These are phyloP conservation scores for Sigmodon hispidus DNA, from an alignment of 2,113 vertebrate genomes.

Conservation along the genomic window DNA sequence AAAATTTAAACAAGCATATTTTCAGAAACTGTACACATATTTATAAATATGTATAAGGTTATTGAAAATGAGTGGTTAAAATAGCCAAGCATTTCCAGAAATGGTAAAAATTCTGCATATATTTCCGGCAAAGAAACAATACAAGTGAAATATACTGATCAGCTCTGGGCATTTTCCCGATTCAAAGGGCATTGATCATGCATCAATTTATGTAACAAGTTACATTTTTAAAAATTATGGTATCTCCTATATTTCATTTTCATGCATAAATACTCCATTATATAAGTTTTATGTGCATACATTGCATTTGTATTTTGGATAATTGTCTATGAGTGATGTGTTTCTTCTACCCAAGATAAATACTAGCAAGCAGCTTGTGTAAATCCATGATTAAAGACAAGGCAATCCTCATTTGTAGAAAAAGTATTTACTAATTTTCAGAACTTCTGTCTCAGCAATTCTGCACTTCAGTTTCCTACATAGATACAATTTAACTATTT, in stretches of 20 bases:
- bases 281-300: background rate
- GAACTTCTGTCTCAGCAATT: constrained; percentile 21
- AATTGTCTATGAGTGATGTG: background rate
- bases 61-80: constrained; percentile 40
- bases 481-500: background rate
- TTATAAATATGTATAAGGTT: background rate
- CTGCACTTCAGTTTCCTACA: background rate
- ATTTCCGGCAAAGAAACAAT: constrained; percentile 35
- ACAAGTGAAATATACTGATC: constrained; percentile 22
- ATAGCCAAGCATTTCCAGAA: constrained; percentile 25
- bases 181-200: constrained; percentile 14
- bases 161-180: background rate
- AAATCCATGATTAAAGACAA: constrained; percentile 35
- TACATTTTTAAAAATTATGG: constrained; percentile 25
- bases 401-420: background rate
- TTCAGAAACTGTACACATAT: background rate
- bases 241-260: constrained; percentile 23
- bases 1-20: constrained; percentile 2
- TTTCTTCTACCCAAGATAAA: background rate
- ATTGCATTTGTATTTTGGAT: constrained; percentile 39
- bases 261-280: constrained; percentile 30
- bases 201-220: constrained; percentile 24
- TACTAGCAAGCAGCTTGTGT: background rate
- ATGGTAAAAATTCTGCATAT: background rate
- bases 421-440: background rate